phyloP scores from a whole-genome alignment of 2,797 vertebrate species.

The Pseudotriccus pelzelni region DNA sequence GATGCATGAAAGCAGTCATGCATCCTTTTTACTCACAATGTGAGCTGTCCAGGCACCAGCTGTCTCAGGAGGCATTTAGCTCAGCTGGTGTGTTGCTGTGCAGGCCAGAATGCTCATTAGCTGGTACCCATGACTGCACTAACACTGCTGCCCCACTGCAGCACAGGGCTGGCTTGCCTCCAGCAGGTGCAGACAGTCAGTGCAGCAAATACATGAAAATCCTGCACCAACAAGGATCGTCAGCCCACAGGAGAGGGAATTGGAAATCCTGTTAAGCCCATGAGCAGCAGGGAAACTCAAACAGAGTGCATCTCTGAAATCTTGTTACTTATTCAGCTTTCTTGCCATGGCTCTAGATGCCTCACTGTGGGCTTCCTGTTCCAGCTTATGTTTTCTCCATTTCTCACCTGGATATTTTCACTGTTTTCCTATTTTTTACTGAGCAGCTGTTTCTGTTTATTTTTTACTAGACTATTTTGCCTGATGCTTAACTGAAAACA shows the following conservation, averaged over 20 bases:
- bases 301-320: neutral
- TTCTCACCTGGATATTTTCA: neutral
- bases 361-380: neutral
- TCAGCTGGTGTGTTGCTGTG: neutral
- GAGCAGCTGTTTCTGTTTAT: constrained; percentile 15
- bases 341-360: neutral
- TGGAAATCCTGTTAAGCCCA: neutral
- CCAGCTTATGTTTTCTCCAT: neutral
- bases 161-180: neutral
- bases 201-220: neutral
- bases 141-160: neutral
- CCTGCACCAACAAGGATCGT: neutral
- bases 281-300: neutral
- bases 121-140: neutral
- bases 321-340: neutral
- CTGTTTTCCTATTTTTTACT: constrained; percentile 18
- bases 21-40: neutral
- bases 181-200: neutral
- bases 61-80: neutral
- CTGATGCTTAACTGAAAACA: neutral
- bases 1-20: neutral
- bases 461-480: constrained; percentile 13
- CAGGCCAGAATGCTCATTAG: neutral
- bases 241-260: neutral
- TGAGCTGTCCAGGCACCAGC: neutral